Evolutionary conservation across 2,888 invertebrate genomes (phyloP).

Genomic region (Arenicola marina): DNA sequence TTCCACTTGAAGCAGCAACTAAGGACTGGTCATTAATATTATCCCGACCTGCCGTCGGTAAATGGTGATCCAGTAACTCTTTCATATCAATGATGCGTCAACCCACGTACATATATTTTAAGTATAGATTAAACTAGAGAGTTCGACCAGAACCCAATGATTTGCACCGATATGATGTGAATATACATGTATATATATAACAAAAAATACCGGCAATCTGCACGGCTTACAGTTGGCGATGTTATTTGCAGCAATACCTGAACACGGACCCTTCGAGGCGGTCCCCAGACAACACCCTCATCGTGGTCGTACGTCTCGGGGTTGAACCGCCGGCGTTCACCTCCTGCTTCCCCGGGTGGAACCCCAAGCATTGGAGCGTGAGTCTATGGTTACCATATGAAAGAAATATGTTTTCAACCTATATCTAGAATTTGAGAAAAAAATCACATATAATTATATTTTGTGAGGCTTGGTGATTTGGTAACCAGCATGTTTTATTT

Average conservation of each 20-base stretch:
- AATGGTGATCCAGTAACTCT: too few relatives aligned
- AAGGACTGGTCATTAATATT: too few relatives aligned
- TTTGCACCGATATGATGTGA: too few relatives aligned
- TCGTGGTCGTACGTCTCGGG: slow-evolving; percentile 75
- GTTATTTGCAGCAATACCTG: slow-evolving; percentile 73
- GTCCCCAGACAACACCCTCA: slow-evolving; percentile 70
- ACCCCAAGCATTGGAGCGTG: slow-evolving; percentile 56
- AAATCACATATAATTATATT: not conserved
- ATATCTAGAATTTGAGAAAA: not conserved
- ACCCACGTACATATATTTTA: too few relatives aligned
- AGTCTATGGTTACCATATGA: slow-evolving; percentile 24
- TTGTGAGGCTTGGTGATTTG: not conserved
- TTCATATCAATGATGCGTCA: too few relatives aligned
- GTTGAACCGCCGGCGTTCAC: slow-evolving; percentile 77
- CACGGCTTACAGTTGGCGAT: too few relatives aligned
- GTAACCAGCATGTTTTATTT: not conserved
- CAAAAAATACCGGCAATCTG: too few relatives aligned
- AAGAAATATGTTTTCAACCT: not conserved
- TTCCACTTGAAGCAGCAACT: too few relatives aligned
- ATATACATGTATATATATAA: too few relatives aligned
- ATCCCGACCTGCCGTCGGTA: too few relatives aligned
- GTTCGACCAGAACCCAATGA: too few relatives aligned
- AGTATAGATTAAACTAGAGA: too few relatives aligned
- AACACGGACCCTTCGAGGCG: slow-evolving; percentile 72
- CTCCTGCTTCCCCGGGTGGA: slow-evolving; percentile 78